These are phyloP conservation scores for Drosophila algonquin DNA, from an alignment of 2,888 invertebrate species.

Conservation along the genomic window DNA sequence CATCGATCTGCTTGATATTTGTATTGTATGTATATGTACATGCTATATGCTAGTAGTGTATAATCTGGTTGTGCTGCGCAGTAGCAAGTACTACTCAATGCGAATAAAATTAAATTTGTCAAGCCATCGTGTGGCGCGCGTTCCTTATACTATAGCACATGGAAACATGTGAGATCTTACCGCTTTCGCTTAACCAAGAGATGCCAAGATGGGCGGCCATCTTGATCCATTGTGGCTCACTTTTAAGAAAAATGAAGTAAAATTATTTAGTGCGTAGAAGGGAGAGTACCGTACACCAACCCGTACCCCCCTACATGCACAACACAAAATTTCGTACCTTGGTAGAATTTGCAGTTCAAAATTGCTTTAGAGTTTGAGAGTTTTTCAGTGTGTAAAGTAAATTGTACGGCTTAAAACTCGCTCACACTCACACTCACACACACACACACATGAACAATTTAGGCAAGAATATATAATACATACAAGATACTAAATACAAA, in stretches of 20 bases:
- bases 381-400: slow-evolving; percentile 47
- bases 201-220: too few relatives aligned
- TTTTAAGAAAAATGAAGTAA: slow-evolving; percentile 13
- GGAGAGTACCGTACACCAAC: slow-evolving; percentile 4
- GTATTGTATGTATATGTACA: slow-evolving; percentile 6
- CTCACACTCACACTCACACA: slow-evolving; percentile 30
- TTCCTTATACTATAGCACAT: slow-evolving; percentile 56
- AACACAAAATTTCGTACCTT: slow-evolving; percentile 79
- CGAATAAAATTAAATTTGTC: slow-evolving; percentile 41
- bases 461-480: slow-evolving; percentile 25
- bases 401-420: slow-evolving; percentile 54
- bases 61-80: slow-evolving; percentile 44
- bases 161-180: slow-evolving; percentile 19
- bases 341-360: slow-evolving; percentile 83
- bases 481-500: slow-evolving; percentile 2
- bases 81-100: slow-evolving; percentile 31
- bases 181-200: slow-evolving; percentile 43
- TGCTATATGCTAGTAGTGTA: slow-evolving; percentile 54
- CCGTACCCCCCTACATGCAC: slow-evolving; percentile 4
- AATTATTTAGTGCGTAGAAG: slow-evolving; percentile 22
- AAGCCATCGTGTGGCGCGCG: slow-evolving; percentile 45
- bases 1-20: slow-evolving; percentile 7
- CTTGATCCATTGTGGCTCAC: not conserved
- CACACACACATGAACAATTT: slow-evolving; percentile 29
- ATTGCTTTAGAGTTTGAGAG: slow-evolving; percentile 71